These are phyloP conservation scores for Thaumatotibia leucotreta DNA, from an alignment of 1,140 invertebrate genomes.

Conservation along the genomic window DNA sequence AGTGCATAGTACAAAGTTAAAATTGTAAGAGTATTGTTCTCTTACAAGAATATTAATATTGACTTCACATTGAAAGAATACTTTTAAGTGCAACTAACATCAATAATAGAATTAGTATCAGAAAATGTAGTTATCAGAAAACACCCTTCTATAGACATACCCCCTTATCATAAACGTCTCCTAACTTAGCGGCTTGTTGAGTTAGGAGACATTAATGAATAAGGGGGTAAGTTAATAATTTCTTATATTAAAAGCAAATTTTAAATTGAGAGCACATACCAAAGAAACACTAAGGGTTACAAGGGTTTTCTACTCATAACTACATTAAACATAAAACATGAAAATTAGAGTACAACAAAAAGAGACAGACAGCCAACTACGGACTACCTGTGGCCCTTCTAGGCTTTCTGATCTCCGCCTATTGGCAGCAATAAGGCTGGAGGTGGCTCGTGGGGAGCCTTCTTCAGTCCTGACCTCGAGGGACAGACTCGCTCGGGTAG, in stretches of 20 bases:
- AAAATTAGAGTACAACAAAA: slow-evolving; percentile 4
- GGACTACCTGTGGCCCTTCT: slow-evolving; percentile 76
- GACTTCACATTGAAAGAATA: neutral
- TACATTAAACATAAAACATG: neutral
- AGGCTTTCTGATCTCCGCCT: slow-evolving; percentile 79
- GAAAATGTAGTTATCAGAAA: neutral
- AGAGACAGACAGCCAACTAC: slow-evolving; percentile 16
- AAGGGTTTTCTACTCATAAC: neutral
- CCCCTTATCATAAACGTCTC: too few species aligned
- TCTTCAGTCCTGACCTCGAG: slow-evolving; percentile 77
- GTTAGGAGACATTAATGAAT: too few species aligned
- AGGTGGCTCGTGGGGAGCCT: slow-evolving; percentile 56
- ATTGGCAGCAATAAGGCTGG: slow-evolving; percentile 67
- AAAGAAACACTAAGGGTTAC: too few species aligned
- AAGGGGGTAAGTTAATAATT: too few species aligned
- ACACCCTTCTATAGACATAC: too few species aligned
- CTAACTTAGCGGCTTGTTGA: too few species aligned
- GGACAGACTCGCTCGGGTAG: slow-evolving; percentile 79
- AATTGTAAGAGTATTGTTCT: too few species aligned
- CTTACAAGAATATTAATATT: too few species aligned
- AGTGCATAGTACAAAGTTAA: too few species aligned
- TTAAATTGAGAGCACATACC: too few species aligned
- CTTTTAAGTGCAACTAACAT: neutral
- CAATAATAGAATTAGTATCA: neutral
- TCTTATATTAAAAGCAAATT: too few species aligned